Conservation (phyloP, 2,113 vertebrate species). For the Fregetta grallaria region DNA sequence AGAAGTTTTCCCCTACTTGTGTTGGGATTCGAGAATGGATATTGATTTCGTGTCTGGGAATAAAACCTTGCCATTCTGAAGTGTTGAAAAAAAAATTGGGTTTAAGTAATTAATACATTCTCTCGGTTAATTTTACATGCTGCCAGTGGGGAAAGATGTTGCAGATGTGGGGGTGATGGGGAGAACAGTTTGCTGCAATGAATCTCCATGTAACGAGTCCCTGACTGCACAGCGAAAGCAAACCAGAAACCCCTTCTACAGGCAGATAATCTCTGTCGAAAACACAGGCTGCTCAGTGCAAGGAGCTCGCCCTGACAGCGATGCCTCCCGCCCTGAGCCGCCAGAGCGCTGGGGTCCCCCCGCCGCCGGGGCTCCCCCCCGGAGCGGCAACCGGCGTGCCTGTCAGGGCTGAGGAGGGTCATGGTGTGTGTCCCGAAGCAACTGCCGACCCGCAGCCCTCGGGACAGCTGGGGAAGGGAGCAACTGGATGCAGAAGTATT, state of each 20-base stretch:
- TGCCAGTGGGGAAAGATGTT: not conserved
- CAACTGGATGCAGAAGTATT: accelerated
- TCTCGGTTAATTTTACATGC: not conserved
- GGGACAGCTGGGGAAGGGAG: no score
- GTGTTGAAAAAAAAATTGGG: not conserved
- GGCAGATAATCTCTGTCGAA: not conserved
- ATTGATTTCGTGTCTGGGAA: not conserved
- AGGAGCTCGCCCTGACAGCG: not conserved
- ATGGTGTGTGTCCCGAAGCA: not conserved
- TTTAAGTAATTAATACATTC: not conserved
- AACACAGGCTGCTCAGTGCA: not conserved
- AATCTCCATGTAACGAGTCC: not conserved
- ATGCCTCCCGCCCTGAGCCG: not conserved
- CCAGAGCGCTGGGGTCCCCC: not conserved
- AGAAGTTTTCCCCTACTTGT: not conserved
- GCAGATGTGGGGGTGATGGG: not conserved
- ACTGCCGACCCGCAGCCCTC: not conserved
- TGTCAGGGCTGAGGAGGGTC: not conserved
- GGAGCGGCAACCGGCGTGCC: no score
- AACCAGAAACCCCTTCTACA: not conserved
- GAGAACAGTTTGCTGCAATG: not conserved
- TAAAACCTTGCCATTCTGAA: not conserved
- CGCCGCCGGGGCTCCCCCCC: not conserved
- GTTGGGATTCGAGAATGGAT: not conserved
- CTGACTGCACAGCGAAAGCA: not conserved